phyloP scores from a whole-genome alignment of 2,797 vertebrate genomes.

The Labeo calbasu region DNA sequence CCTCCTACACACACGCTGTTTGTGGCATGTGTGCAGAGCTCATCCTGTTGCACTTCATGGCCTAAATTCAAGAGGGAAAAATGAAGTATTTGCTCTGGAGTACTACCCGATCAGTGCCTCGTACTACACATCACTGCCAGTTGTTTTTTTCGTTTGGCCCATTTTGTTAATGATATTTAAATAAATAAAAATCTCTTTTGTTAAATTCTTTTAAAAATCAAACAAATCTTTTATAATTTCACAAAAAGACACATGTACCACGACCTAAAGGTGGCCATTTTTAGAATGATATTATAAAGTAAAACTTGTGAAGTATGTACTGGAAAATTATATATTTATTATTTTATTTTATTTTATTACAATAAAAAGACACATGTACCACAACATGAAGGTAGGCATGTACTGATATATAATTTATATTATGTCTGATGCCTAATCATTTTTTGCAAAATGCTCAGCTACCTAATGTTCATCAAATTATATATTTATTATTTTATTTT shows the following conservation, averaged over 20 bases:
- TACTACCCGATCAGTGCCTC: neutral
- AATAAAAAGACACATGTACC: neutral
- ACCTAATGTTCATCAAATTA: neutral
- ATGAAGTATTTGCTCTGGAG: neutral
- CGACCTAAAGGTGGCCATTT: no score
- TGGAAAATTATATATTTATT: no score
- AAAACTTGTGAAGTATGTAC: no score
- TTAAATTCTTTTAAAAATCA: no score
- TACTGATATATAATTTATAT: neutral
- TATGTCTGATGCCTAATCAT: neutral
- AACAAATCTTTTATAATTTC: no score
- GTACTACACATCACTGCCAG: neutral
- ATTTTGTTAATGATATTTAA: neutral
- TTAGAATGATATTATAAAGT: no score
- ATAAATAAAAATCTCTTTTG: neutral
- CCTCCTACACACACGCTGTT: slow-evolving; percentile 39
- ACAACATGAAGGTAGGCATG: neutral
- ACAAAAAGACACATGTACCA: no score
- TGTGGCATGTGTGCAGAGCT: slow-evolving; percentile 24
- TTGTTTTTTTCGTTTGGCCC: neutral
- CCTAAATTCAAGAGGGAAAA: slow-evolving; percentile 21
- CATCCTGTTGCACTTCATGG: slow-evolving; percentile 11
- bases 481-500: no score
- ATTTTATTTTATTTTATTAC: neutral
- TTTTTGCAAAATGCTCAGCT: neutral